These are phyloP conservation scores for Pristionchus japonicus DNA, from an alignment of 2,888 invertebrate genomes.

Conservation along the genomic window DNA sequence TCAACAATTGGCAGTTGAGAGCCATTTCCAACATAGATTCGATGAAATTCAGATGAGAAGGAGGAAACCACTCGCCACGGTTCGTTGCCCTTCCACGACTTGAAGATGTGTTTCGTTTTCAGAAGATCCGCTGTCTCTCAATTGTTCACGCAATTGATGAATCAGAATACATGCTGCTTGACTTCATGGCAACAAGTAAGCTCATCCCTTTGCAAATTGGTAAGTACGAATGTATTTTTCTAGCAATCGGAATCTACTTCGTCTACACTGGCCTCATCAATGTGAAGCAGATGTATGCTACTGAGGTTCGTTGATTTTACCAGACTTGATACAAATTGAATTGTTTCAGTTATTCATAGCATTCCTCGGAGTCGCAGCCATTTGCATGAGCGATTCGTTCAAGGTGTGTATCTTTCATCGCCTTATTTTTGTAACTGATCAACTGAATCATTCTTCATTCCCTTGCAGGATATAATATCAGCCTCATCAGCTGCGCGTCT, in stretches of 20 bases:
- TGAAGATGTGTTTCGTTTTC: not conserved
- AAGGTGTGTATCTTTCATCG: not conserved
- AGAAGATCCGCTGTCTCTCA: conserved; percentile 28
- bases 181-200: conserved; percentile 22
- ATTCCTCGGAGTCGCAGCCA: not conserved
- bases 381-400: conserved; percentile 23
- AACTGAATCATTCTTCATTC: no score
- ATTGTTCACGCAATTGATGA: conserved; percentile 7
- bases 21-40: conserved; percentile 20
- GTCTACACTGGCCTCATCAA: conserved; percentile 10
- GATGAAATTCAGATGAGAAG: conserved; percentile 38
- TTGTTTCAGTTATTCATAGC: not conserved
- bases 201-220: not conserved
- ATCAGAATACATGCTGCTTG: conserved; percentile 5
- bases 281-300: conserved; percentile 2
- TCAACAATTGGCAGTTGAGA: conserved; percentile 25
- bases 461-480: not conserved
- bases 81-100: not conserved
- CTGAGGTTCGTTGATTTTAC: conserved; percentile 20
- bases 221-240: not conserved
- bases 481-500: conserved; percentile 6
- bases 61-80: conserved; percentile 18
- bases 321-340: no score
- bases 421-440: not conserved
- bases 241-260: conserved; percentile 25